phyloP scores from a whole-genome alignment of 2,797 vertebrate genomes.

The Tadarida brasiliensis region DNA sequence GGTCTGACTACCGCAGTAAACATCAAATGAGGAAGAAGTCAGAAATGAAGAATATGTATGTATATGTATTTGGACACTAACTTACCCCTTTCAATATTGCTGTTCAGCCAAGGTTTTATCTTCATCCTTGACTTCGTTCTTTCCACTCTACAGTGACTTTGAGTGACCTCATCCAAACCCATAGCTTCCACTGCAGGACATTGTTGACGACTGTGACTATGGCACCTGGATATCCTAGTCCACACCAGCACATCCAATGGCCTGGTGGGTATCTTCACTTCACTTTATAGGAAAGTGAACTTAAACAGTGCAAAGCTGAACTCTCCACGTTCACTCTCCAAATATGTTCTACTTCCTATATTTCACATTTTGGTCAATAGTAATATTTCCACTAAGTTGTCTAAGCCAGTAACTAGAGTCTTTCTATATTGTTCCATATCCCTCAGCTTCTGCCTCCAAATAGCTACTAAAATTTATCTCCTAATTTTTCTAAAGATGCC shows the following conservation, averaged over 20 bases:
- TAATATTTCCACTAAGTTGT: background rate
- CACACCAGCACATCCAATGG: too few relatives aligned
- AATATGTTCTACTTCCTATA: background rate
- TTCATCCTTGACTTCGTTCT: background rate
- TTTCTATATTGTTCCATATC: background rate
- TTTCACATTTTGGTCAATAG: background rate
- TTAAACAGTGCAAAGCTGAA: background rate
- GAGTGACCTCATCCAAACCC: background rate
- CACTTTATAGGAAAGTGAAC: background rate
- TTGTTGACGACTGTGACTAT: background rate
- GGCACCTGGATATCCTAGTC: background rate
- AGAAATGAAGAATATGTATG: rapidly evolving
- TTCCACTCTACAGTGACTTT: background rate
- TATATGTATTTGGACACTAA: background rate
- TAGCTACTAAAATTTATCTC: background rate
- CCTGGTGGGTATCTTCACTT: background rate
- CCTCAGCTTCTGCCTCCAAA: background rate
- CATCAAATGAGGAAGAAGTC: background rate
- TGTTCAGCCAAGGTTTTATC: background rate
- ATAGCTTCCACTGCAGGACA: background rate
- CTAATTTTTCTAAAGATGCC: background rate
- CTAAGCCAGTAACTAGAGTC: background rate
- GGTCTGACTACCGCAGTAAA: background rate
- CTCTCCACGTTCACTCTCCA: background rate
- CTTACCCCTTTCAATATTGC: background rate